These are phyloP conservation scores for Lepidostoma basale DNA, from an alignment of 1,140 invertebrate genomes.

Conservation along the genomic window DNA sequence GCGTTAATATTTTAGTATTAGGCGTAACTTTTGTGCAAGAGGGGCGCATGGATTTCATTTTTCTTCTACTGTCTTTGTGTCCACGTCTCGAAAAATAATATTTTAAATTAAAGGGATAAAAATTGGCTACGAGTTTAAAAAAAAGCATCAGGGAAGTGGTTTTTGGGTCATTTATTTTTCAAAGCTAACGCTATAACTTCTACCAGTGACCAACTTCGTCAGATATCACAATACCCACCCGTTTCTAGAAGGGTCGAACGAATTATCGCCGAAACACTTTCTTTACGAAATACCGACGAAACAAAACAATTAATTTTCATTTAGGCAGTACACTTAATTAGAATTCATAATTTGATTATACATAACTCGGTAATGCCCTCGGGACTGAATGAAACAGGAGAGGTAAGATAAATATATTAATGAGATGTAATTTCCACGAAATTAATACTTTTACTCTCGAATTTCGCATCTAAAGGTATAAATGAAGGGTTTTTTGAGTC, in stretches of 20 bases:
- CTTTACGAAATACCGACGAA: neutral
- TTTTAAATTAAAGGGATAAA: no score
- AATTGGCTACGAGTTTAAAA: no score
- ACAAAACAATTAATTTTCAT: constrained; percentile 14
- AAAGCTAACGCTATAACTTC: neutral
- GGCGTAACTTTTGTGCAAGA: no score
- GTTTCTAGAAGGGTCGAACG: neutral
- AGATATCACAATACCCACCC: neutral
- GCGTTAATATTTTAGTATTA: no score
- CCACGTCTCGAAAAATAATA: no score
- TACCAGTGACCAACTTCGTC: neutral
- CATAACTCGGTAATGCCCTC: neutral
- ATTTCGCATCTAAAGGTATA: no score
- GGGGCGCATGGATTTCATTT: no score
- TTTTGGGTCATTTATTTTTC: neutral
- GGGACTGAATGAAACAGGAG: neutral
- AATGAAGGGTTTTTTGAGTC: no score
- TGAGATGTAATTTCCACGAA: no score
- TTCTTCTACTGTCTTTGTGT: no score
- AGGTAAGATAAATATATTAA: neutral
- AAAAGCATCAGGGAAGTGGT: no score
- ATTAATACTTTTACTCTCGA: no score
- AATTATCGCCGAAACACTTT: neutral
- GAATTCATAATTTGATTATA: constrained; percentile 17
- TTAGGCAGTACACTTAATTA: constrained; percentile 15